Evolutionary conservation across 2,888 invertebrate species (phyloP), one percentile per base, ranked within the genome.

Genomic region (Andrena minutula): DNA sequence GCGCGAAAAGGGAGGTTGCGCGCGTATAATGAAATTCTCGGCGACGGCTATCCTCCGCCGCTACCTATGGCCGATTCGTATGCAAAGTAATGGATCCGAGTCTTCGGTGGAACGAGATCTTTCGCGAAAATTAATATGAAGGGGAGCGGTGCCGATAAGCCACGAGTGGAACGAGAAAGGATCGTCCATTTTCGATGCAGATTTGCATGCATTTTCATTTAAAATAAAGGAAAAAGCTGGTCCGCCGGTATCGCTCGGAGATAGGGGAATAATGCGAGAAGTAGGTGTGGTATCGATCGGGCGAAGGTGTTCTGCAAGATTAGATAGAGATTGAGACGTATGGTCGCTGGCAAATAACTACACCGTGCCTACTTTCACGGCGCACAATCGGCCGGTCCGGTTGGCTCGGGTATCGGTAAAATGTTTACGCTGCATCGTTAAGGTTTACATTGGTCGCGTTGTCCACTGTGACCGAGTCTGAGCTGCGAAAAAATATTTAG

Each of bases 81-180:
- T 83, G 87, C 85, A 85, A 85, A 86, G 73, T 79, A 82, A 84
- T 61, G 74, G 79, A 47, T 75, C 64, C 66, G 70, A 68, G 78
- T 75, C 64, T 81, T 75, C 75, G 65, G 61, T 58, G 61, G 61
- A 47, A 30, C 61, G 53, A 35, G 58, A 74, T 76, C 71, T 30
- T 65, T 70, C 73, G 69, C 66, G 75, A 53, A 81, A 87, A 87
- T 87, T 87, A 87, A 87, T 87, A 85, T 66, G 81, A 69, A 71
- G 68, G 64, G 61, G 66, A 71, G 72, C 56, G 51, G 72, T 49
- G 74, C 65, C 75, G 76, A 79, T 71, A 61, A 79, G 76, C 49
- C 35, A 35, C 47, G 65, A 32, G 2, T 5, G 51, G 61, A 12
- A 66, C 49, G 12, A 28, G 70, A 76, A 69, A 60, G 61, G 53